phyloP scores from a whole-genome alignment of 1,140 invertebrate genomes.

The Atta colombica region DNA sequence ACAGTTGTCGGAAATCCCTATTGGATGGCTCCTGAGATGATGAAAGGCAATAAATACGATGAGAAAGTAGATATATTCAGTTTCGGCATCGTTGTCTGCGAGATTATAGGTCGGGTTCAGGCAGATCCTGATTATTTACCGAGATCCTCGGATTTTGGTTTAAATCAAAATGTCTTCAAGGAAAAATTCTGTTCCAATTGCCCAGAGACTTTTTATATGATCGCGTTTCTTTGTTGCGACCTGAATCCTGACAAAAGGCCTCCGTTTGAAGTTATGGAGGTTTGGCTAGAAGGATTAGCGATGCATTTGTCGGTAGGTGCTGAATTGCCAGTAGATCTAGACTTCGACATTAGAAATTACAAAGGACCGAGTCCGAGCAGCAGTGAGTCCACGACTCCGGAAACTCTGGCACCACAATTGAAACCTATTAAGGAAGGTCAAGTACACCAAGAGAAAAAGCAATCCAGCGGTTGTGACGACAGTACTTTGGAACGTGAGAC shows the following conservation, averaged over 20 bases:
- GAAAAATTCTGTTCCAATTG: slow-evolving; percentile 96
- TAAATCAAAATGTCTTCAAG: slow-evolving; percentile 95
- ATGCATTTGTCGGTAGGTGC: slow-evolving; percentile 90
- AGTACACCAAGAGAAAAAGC: slow-evolving; percentile 84
- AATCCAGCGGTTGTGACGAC: slow-evolving; percentile 80
- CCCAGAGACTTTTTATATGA: slow-evolving; percentile 94
- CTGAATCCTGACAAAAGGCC: slow-evolving; percentile 95
- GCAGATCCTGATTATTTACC: slow-evolving; percentile 97
- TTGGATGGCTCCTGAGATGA: slow-evolving; percentile 99
- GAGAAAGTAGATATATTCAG: slow-evolving; percentile 99
- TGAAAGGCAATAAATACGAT: slow-evolving; percentile 98
- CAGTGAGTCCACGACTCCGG: slow-evolving; percentile 89
- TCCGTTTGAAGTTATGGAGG: slow-evolving; percentile 94
- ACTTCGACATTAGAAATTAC: slow-evolving; percentile 93
- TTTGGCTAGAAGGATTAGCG: slow-evolving; percentile 92
- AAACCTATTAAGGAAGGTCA: slow-evolving; percentile 86
- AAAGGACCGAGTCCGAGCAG: slow-evolving; percentile 88
- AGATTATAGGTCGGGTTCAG: slow-evolving; percentile 97
- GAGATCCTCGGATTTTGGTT: slow-evolving; percentile 95
- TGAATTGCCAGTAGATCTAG: slow-evolving; percentile 89
- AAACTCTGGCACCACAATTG: slow-evolving; percentile 85
- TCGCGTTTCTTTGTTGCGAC: slow-evolving; percentile 96
- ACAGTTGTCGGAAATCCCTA: slow-evolving; percentile 97
- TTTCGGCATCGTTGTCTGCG: slow-evolving; percentile 98
- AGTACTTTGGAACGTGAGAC: slow-evolving; percentile 84